Evolutionary conservation across 2,113 vertebrate genomes (phyloP).

Genomic region (Ranitomeya variabilis): DNA sequence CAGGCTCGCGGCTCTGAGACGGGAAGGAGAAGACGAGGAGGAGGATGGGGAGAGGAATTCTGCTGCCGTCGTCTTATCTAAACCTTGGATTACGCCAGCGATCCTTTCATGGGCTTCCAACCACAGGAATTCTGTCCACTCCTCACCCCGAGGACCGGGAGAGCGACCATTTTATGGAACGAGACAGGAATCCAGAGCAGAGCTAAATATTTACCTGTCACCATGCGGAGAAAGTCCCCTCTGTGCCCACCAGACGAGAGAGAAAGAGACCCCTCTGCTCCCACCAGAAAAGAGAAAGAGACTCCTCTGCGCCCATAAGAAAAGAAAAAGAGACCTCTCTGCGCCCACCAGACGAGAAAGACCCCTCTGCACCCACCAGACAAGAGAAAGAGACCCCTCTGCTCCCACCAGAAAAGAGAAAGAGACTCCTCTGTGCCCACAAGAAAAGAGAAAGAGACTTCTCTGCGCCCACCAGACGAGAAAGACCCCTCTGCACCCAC

Average conservation of each 20-base stretch:
- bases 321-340: too few species aligned
- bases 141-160: constrained; percentile 30
- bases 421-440: too few species aligned
- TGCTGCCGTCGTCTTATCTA: constrained; percentile 27
- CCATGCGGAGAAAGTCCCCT: neutral
- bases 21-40: neutral
- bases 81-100: neutral
- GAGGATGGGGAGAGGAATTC: neutral
- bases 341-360: too few species aligned
- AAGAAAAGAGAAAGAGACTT: too few species aligned
- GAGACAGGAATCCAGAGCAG: constrained; percentile 5
- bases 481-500: too few species aligned
- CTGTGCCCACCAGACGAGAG: neutral
- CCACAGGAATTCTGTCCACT: constrained; percentile 47
- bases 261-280: neutral
- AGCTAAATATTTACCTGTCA: constrained; percentile 18
- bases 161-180: constrained; percentile 34
- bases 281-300: too few species aligned
- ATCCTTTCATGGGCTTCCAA: constrained; percentile 54
- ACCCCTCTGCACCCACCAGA: too few species aligned
- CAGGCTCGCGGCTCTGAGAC: neutral
- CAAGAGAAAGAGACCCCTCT: too few species aligned
- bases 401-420: too few species aligned
- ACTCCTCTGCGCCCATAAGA: too few species aligned
- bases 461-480: too few species aligned